phyloP scores from a whole-genome alignment of 35 echinoderm and acorn worm species.

The Apostichopus japonicus region DNA sequence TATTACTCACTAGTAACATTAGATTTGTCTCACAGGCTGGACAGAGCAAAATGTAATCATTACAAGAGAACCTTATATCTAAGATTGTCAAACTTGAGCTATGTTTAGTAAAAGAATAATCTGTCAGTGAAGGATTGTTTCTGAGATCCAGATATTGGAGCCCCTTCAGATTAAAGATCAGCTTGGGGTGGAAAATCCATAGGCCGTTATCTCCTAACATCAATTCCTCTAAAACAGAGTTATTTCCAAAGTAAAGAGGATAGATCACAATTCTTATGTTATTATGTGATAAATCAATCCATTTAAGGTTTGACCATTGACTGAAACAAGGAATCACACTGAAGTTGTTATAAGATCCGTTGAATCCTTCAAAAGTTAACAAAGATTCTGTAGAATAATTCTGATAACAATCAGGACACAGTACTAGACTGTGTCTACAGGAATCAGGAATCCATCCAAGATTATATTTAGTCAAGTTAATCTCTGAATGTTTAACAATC shows the following conservation, averaged over 20 bases:
- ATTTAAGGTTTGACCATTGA: not conserved
- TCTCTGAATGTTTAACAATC: not conserved
- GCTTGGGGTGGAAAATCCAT: not conserved
- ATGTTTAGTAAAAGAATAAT: not conserved
- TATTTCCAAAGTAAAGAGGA: not conserved
- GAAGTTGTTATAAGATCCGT: not conserved
- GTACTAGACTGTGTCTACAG: not conserved
- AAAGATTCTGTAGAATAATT: not conserved
- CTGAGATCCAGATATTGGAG: not conserved
- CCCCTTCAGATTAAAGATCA: not conserved
- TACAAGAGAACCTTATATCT: not conserved
- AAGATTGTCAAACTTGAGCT: not conserved
- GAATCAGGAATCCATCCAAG: not conserved
- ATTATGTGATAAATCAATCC: no score
- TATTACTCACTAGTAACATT: not conserved
- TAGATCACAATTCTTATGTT: not conserved
- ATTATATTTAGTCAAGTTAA: not conserved
- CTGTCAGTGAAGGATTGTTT: not conserved
- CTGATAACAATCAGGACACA: no score
- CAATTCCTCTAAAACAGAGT: not conserved
- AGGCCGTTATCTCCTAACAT: not conserved
- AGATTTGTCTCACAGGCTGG: not conserved
- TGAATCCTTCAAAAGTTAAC: not conserved
- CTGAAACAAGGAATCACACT: not conserved
- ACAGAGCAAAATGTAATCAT: not conserved